Evolutionary conservation across 2,888 invertebrate genomes (phyloP), one percentile per base, ranked within the genome.

Genomic region (Synergus laeviventris): DNA sequence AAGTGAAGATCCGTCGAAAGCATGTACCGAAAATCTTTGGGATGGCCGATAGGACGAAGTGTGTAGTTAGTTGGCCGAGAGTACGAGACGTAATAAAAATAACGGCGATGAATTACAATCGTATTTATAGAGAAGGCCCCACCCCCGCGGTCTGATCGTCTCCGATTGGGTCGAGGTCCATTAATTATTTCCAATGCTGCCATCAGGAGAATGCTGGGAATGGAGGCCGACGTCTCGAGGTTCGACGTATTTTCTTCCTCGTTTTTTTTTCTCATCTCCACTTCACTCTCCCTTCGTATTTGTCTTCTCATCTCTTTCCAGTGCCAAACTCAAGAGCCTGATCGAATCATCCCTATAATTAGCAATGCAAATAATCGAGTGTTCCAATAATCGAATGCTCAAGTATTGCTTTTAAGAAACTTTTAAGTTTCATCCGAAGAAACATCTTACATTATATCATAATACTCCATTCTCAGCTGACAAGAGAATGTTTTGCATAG

Each of bases 151-250:
- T 78, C 74, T 76, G 80, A 84, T 85, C 83, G 79, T 79, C 82
- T 75, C 75, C 84, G 83, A 87, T 87, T 85, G 84, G 83, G 77
- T 81, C 78, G 80, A 81, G 79, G 79, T 79, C 84, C 85, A 87
- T 89, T 87, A 87, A 88, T 88, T 87, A 87, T 87, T 84, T 83
- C 73, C 81, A 80, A 86, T 84, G 78, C 78, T 78, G 77, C 54
- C 75, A 54, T 59, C 74, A 78, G 42, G 60, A 73, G 66, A 73
- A 56, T 70, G 61, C 73, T 49, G 74, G 74, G 78, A 81, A 84
- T 81, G 76, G 81, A 82, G 82, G 84, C 77, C 45, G 77, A 62
- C 76, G 73, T 79, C 78, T 79, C 74, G 60, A 74, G 39, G 56
- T 81, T 78, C 42, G 64, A 64, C 38, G 64, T 64, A 49, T 70